Evolutionary conservation across 1,140 invertebrate genomes (phyloP).

Genomic region (Megalonaias nervosa): DNA sequence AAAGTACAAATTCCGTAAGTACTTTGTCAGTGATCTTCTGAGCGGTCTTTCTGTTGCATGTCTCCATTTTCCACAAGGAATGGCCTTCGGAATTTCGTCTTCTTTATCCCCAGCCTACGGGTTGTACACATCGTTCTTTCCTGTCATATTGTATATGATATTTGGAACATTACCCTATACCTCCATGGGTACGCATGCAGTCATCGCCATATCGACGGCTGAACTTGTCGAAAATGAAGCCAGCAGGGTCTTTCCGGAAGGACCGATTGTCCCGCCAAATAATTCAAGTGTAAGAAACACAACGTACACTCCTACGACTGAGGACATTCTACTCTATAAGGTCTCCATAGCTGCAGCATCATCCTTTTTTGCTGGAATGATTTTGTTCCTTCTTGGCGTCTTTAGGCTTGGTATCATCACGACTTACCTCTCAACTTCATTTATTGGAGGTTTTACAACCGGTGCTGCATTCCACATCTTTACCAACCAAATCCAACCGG

Average conservation of each 20-base stretch:
- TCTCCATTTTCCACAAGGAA: slow-evolving; percentile 29
- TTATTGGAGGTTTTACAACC: slow-evolving; percentile 92
- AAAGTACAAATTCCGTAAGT: slow-evolving; percentile 54
- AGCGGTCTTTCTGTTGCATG: slow-evolving; percentile 21
- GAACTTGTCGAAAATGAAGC: slow-evolving; percentile 39
- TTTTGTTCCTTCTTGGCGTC: slow-evolving; percentile 79
- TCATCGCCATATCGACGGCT: slow-evolving; percentile 53
- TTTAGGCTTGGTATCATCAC: slow-evolving; percentile 86
- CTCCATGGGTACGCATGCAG: slow-evolving; percentile 57
- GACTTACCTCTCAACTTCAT: slow-evolving; percentile 85
- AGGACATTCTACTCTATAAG: slow-evolving; percentile 47
- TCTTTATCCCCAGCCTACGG: slow-evolving; percentile 55
- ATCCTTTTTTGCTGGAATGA: slow-evolving; percentile 16
- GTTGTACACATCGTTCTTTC: slow-evolving; percentile 73
- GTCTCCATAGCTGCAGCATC: slow-evolving; percentile 3
- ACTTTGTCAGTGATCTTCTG: slow-evolving; percentile 35
- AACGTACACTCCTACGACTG: slow-evolving; percentile 2
- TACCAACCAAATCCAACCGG: slow-evolving; percentile 81
- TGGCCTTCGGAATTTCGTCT: slow-evolving; percentile 20
- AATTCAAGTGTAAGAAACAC: background rate
- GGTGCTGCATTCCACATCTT: slow-evolving; percentile 91
- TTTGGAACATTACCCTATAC: slow-evolving; percentile 72
- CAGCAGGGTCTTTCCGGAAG: background rate
- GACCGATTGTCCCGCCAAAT: too few relatives aligned
- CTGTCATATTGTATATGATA: slow-evolving; percentile 72